These are phyloP conservation scores for Gastracanthus pulcherrimus DNA, from an alignment of 2,888 invertebrate genomes.

Conservation along the genomic window DNA sequence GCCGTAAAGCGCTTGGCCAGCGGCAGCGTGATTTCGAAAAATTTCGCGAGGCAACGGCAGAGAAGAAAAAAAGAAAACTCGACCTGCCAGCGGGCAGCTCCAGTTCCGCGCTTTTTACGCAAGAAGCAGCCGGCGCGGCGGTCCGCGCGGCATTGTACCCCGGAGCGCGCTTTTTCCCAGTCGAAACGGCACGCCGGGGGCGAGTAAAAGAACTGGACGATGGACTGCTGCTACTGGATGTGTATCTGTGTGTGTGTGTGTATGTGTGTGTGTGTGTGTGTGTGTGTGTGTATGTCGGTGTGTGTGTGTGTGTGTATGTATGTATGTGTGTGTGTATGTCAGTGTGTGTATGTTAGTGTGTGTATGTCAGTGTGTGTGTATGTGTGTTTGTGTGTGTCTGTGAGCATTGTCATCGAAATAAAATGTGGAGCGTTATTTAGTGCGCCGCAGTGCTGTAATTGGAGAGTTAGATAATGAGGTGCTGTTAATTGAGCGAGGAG, in stretches of 20 bases:
- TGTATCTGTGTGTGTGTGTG: too few species aligned
- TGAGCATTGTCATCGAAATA: constrained; percentile 7
- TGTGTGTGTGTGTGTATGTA: too few species aligned
- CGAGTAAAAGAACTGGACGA: neutral
- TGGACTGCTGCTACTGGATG: too few species aligned
- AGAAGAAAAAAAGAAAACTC: neutral
- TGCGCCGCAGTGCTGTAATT: neutral
- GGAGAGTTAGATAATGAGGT: neutral
- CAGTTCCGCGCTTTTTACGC: neutral
- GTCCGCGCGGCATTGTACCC: neutral
- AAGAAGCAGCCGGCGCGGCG: neutral
- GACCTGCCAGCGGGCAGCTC: neutral
- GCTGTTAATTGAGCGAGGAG: neutral
- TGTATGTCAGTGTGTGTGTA: too few species aligned
- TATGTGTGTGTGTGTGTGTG: too few species aligned
- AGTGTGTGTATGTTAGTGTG: too few species aligned
- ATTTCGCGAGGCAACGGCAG: neutral
- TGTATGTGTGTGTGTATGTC: too few species aligned
- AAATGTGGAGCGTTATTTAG: neutral
- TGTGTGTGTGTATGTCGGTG: too few species aligned
- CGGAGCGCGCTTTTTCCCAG: neutral
- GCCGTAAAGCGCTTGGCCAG: too few species aligned
- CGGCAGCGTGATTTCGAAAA: too few species aligned
- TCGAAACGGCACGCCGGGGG: neutral
- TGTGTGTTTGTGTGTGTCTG: neutral